A percentile compares a stretch with the other conserved stretches of the same genome.
phyloP scores from a whole-genome alignment of 1,140 invertebrate species.

The Hylyphantes graminicola region DNA sequence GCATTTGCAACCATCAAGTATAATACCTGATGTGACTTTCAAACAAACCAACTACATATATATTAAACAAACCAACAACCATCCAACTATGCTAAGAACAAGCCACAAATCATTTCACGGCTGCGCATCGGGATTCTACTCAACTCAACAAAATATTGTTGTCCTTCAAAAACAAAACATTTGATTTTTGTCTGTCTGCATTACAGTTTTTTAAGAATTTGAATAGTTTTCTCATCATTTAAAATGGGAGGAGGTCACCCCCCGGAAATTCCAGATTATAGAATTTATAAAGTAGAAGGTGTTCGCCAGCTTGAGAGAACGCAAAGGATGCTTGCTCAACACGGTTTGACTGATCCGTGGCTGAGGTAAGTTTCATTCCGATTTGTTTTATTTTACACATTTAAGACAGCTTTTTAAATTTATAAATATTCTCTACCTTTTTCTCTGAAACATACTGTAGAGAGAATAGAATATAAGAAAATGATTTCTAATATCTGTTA shows the following conservation, averaged over 20 bases:
- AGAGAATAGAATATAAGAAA: too few species aligned
- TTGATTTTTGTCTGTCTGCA: too few species aligned
- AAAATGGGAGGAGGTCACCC: constrained; percentile 50
- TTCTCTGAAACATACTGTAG: not conserved
- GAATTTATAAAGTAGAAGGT: constrained; percentile 79
- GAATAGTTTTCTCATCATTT: not conserved
- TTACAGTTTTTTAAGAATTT: not conserved
- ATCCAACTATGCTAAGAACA: too few species aligned
- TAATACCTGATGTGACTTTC: too few species aligned
- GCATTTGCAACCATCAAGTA: too few species aligned
- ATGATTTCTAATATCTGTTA: too few species aligned
- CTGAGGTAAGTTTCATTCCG: constrained; percentile 70
- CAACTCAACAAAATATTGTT: not conserved
- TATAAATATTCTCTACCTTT: not conserved
- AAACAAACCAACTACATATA: too few species aligned
- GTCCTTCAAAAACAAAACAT: not conserved
- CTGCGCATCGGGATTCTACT: too few species aligned
- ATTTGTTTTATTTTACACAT: not conserved
- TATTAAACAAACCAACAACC: too few species aligned
- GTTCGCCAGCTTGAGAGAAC: constrained; percentile 74
- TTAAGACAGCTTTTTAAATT: not conserved
- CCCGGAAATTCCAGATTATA: constrained; percentile 75
- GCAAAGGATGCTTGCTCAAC: constrained; percentile 74
- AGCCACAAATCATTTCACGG: too few species aligned
- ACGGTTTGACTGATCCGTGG: constrained; percentile 86